Evolutionary conservation across 2,113 vertebrate species (phyloP).

Genomic region (Passer domesticus): DNA sequence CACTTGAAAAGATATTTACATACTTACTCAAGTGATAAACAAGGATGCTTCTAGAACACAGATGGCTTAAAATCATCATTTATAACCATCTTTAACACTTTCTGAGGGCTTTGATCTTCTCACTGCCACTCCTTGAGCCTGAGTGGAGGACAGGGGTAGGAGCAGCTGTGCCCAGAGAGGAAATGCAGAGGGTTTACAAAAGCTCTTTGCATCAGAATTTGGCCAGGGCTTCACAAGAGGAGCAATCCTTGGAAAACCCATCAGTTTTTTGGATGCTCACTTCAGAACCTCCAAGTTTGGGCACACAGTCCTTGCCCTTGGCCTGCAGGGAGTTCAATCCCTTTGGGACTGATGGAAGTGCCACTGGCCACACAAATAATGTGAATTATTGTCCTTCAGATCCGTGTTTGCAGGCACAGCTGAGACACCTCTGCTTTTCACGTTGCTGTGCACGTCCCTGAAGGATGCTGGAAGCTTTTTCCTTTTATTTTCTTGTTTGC

Average conservation of each 20-base stretch:
- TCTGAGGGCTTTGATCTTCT: background rate
- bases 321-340: background rate
- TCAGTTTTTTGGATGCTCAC: background rate
- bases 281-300: background rate
- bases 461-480: background rate
- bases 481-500: no score
- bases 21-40: background rate
- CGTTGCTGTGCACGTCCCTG: background rate
- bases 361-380: background rate
- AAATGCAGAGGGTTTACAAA: background rate
- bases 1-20: background rate
- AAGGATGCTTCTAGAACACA: background rate
- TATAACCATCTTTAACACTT: background rate
- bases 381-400: background rate
- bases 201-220: background rate
- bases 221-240: background rate
- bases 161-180: background rate
- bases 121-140: background rate
- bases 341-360: background rate
- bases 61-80: background rate
- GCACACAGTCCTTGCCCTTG: background rate
- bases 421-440: fast-evolving
- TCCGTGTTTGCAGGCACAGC: background rate
- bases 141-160: background rate
- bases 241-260: background rate